Percentiles rank a stretch among this genome's conserved stretches.
Evolutionary conservation across 2,888 invertebrate species (phyloP).

Genomic region (Eretmocerus hayati): DNA sequence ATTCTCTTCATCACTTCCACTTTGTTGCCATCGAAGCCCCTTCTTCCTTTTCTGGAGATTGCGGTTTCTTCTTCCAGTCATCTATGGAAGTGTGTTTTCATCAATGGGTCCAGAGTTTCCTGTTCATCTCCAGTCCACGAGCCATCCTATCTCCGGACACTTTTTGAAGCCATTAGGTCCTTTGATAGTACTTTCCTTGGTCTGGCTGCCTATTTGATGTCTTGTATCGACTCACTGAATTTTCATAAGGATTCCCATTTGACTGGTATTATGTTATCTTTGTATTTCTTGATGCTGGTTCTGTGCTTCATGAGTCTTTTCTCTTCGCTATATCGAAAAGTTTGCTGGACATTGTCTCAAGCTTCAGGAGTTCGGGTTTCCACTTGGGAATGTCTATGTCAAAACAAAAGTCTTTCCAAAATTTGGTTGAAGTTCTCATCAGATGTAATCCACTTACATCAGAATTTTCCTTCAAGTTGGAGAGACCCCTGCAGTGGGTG

Average conservation of each 20-base stretch:
- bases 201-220: background rate
- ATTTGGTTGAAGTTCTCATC: too few species aligned
- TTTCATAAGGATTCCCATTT: background rate
- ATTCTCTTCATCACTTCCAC: too few species aligned
- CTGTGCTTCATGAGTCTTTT: background rate
- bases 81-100: background rate
- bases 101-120: background rate
- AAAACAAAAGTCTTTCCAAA: too few species aligned
- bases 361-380: background rate
- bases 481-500: too few species aligned
- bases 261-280: background rate
- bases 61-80: too few species aligned
- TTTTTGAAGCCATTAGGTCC: background rate
- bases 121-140: too few species aligned
- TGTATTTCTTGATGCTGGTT: background rate
- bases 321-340: slow-evolving; percentile 10
- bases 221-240: too few species aligned
- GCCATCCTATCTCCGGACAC: too few species aligned
- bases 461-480: too few species aligned
- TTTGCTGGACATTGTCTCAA: background rate
- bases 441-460: too few species aligned
- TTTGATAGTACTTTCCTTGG: background rate
- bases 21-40: too few species aligned
- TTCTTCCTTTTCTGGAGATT: too few species aligned
- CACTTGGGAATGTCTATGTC: background rate